phyloP scores from a whole-genome alignment of 2,888 invertebrate genomes.

The Dryadula phaetusa region DNA sequence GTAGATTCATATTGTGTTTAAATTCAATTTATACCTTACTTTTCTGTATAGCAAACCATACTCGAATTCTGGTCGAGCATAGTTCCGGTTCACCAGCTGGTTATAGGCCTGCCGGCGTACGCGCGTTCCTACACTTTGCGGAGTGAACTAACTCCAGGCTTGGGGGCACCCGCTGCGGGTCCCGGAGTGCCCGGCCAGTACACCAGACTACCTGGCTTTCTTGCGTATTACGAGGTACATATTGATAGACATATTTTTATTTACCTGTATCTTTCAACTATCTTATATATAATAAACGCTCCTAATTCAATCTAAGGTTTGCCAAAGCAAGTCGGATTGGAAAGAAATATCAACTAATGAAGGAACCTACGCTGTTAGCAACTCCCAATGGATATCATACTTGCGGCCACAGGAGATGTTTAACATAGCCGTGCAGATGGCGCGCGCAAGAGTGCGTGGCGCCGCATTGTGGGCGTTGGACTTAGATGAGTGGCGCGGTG shows the following conservation, averaged over 20 bases:
- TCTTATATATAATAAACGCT: background rate
- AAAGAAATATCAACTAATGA: slow-evolving; percentile 81
- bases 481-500: slow-evolving; percentile 89
- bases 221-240: slow-evolving; percentile 90
- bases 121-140: slow-evolving; percentile 89
- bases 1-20: background rate
- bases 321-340: slow-evolving; percentile 83
- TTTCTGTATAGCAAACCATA: slow-evolving; percentile 56
- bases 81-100: slow-evolving; percentile 86
- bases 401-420: slow-evolving; percentile 87
- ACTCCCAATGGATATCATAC: slow-evolving; percentile 92
- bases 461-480: slow-evolving; percentile 92
- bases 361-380: slow-evolving; percentile 89
- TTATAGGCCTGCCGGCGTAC: slow-evolving; percentile 91
- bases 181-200: slow-evolving; percentile 88
- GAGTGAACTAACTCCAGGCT: slow-evolving; percentile 75
- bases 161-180: slow-evolving; percentile 86
- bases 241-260: background rate
- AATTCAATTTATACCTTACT: background rate
- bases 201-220: slow-evolving; percentile 89
- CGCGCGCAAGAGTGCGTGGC: slow-evolving; percentile 86
- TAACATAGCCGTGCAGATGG: slow-evolving; percentile 85
- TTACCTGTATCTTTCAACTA: background rate
- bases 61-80: slow-evolving; percentile 90
- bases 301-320: slow-evolving; percentile 74